phyloP scores from a whole-genome alignment of 1,140 invertebrate genomes.

The Drosophila mojavensis region DNA sequence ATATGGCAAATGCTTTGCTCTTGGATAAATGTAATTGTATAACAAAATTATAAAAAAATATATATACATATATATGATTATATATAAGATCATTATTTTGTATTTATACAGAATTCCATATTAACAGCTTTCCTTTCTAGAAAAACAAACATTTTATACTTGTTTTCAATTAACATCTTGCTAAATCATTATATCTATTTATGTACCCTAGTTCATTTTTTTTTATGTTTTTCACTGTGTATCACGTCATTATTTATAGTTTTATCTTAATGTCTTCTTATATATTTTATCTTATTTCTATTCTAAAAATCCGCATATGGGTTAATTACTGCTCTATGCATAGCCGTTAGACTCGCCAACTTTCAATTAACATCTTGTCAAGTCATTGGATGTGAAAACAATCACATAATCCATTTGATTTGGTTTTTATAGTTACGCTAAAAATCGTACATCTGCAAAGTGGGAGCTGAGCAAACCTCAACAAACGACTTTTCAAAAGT shows the following conservation, averaged over 20 bases:
- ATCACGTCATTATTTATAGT: background rate
- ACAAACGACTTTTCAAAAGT: constrained; percentile 3
- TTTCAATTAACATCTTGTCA: constrained; percentile 13
- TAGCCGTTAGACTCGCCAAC: background rate
- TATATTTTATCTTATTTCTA: too few relatives aligned
- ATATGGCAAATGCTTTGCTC: too few relatives aligned
- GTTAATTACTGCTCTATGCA: background rate
- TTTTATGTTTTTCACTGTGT: too few relatives aligned
- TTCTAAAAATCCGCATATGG: background rate
- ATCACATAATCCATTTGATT: constrained; percentile 4
- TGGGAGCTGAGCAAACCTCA: constrained; percentile 1
- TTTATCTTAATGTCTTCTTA: too few relatives aligned
- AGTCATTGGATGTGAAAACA: background rate
- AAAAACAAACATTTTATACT: background rate
- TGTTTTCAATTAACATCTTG: constrained; percentile 1
- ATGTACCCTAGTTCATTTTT: too few relatives aligned
- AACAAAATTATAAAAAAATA: too few relatives aligned
- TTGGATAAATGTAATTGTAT: too few relatives aligned
- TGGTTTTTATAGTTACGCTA: constrained; percentile 33
- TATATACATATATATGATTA: too few relatives aligned
- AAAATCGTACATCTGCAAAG: constrained; percentile 31
- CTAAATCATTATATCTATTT: too few relatives aligned
- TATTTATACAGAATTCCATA: too few relatives aligned
- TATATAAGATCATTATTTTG: too few relatives aligned
- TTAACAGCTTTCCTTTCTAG: too few relatives aligned